Base-by-base conservation (phyloP, 2,113 vertebrate genomes). In the Ailuropoda melanoleuca region DNA sequence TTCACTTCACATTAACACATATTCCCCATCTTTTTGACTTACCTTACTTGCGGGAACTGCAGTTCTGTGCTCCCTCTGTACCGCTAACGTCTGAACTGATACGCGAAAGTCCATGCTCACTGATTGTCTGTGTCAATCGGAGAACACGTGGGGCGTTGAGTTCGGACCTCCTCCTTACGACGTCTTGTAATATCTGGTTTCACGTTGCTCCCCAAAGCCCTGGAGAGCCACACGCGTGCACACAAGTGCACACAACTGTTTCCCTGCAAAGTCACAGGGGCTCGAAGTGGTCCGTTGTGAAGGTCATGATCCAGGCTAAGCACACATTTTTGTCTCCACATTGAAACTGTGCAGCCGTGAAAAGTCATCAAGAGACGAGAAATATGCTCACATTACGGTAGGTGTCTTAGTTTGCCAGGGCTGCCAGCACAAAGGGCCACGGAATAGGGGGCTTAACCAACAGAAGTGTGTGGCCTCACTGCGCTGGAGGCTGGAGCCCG, bases 131-230 rank as follows among this genome's bases (percentile, higher is more conserved):
- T 11, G 26, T 53, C 37, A 1, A 1, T 17, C 2, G 13, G 19
- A 60, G 55, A 12, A 4, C 39, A 0, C 0, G 68, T 23, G 70
- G 18, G 12, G 19, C 7, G 55, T 0, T 1, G 70, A 2, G 29
- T 12, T 37, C 23, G 19, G 12, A 6, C 9, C 53, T 48, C n/a
- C 3, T 43, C 39, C 6, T 4, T 11, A 4, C 3, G 3, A 31
- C 13, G 18, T 10, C 18, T 6, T 2, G 1, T 34, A 1, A 17
- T 1, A 2, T 1, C 0, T 10, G 29, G 29, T 46, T 43, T 58
- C 26, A 8, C 11, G 5, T 6, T 8, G 37, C 66, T 23, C n/a
- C 64, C 8, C 2, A 43, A 4, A 14, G 23, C 24, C n/a, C n/a
- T 6, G 37, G 81, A 7, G 19, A 8, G 6, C 24, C 15, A 9